Conservation (phyloP, 2,797 vertebrate genomes). For the Siniperca undulata region DNA sequence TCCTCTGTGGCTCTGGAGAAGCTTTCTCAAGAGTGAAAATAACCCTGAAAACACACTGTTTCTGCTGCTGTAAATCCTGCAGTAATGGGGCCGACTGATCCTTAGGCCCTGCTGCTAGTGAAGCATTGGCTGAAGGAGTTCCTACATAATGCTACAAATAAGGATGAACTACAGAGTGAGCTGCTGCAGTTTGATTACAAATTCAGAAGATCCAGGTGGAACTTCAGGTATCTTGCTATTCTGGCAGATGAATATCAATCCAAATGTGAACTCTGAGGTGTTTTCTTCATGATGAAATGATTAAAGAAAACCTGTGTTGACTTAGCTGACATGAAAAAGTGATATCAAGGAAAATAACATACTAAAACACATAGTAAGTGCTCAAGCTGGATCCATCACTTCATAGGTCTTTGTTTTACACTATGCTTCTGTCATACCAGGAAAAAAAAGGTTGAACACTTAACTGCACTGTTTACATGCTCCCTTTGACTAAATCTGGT, state of each 20-base stretch:
- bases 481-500: neutral
- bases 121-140: neutral
- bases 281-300: conserved; percentile 36
- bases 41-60: neutral
- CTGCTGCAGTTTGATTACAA: conserved; percentile 33
- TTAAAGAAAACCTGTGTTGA: conserved; percentile 41
- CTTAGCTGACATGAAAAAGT: conserved; percentile 8
- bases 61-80: too few relatives aligned
- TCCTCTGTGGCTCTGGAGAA: too few relatives aligned
- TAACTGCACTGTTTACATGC: neutral
- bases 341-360: conserved; percentile 15
- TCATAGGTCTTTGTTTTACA: neutral
- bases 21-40: neutral
- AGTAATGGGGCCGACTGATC: neutral
- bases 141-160: conserved; percentile 33
- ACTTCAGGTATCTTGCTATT: conserved; percentile 10
- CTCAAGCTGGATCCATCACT: neutral
- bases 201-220: conserved; percentile 49
- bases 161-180: conserved; percentile 17
- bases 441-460: neutral
- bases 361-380: too few relatives aligned
- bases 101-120: neutral
- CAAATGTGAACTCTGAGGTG: conserved; percentile 36
- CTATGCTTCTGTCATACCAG: neutral
- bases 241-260: conserved; percentile 50